Evolutionary conservation across 92 coral and sea anemone genomes (phyloP).

Genomic region (Ricordea florida): DNA sequence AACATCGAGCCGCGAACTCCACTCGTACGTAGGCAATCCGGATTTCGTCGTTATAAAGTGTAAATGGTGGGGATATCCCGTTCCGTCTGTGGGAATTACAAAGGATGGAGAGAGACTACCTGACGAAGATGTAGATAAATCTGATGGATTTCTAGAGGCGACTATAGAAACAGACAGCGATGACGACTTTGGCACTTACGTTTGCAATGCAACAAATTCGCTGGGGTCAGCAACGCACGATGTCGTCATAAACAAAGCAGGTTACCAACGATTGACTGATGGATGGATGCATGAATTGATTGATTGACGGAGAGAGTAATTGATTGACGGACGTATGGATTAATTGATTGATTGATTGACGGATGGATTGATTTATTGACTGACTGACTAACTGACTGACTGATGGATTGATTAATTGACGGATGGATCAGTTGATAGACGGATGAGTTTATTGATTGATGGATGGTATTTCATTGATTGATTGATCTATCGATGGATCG

Average conservation of each 20-base stretch:
- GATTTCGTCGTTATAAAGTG: slow-evolving; percentile 42
- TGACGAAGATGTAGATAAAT: background rate
- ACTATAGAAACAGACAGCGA: slow-evolving; percentile 7
- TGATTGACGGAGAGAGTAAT: too few species aligned
- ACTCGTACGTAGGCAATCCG: slow-evolving; percentile 67
- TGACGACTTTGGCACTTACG: slow-evolving; percentile 55
- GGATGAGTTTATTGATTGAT: too few species aligned
- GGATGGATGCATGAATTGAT: too few species aligned
- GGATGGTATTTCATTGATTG: too few species aligned
- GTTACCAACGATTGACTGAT: slow-evolving; percentile 42
- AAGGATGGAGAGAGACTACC: slow-evolving; percentile 8
- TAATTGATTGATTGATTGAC: too few species aligned
- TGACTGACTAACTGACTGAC: too few species aligned
- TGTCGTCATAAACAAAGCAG: slow-evolving; percentile 62
- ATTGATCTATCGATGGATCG: too few species aligned
- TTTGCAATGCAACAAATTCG: slow-evolving; percentile 55
- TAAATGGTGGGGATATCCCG: slow-evolving; percentile 75
- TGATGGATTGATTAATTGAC: too few species aligned
- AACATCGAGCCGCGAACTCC: slow-evolving; percentile 46
- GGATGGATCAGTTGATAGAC: too few species aligned
- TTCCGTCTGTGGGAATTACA: slow-evolving; percentile 46
- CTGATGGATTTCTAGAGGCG: background rate
- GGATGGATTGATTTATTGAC: too few species aligned
- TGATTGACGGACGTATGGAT: too few species aligned
- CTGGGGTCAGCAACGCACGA: slow-evolving; percentile 40